Conservation (phyloP, 1,140 invertebrate genomes). For the Calliopsis andreniformis region DNA sequence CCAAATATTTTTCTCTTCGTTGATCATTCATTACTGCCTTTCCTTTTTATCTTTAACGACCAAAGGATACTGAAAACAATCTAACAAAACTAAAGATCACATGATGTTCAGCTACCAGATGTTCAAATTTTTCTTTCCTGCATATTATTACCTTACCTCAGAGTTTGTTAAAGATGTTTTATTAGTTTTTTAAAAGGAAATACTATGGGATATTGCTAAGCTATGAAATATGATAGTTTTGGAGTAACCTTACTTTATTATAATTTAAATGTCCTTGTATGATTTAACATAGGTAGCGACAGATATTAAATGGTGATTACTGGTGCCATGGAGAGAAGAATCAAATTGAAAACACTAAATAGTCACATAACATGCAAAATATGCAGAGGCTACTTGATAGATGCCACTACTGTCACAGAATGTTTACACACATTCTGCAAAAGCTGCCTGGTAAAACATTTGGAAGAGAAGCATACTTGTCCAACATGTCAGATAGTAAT, state of each 20-base stretch:
- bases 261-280: neutral
- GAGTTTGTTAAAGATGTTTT: neutral
- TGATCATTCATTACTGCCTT: neutral
- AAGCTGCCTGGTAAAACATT: constrained; percentile 97
- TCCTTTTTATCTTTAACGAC: neutral
- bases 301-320: constrained; percentile 77
- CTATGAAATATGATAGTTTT: too few species aligned
- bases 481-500: constrained; percentile 98
- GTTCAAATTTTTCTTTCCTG: neutral
- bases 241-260: neutral
- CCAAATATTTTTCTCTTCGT: neutral
- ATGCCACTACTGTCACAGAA: constrained; percentile 98
- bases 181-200: neutral
- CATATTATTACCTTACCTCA: neutral
- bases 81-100: neutral
- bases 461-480: constrained; percentile 98
- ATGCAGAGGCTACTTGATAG: constrained; percentile 97
- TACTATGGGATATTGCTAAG: neutral
- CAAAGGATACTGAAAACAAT: neutral
- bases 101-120: neutral
- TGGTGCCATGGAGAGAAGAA: constrained; percentile 91
- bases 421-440: constrained; percentile 99
- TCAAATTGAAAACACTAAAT: constrained; percentile 95
- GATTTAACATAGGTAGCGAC: constrained; percentile 47
- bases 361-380: constrained; percentile 97